phyloP scores from a whole-genome alignment of 2,797 vertebrate genomes.

The Eulemur rubriventer region DNA sequence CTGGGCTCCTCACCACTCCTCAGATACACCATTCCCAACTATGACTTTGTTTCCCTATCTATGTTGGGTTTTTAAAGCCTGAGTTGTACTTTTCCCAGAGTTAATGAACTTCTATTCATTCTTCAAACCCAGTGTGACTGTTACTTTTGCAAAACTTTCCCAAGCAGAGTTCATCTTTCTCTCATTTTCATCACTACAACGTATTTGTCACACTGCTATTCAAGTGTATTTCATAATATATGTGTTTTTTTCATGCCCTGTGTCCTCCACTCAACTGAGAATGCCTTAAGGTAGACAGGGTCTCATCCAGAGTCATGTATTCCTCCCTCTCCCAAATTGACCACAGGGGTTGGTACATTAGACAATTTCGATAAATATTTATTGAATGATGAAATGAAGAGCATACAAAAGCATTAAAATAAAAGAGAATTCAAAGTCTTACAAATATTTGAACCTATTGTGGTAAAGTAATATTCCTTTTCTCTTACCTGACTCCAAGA shows the following conservation, averaged over 20 bases:
- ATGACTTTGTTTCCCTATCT: not conserved
- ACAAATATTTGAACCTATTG: not conserved
- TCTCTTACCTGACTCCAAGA: not conserved
- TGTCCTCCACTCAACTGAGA: not conserved
- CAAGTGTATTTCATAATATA: not conserved
- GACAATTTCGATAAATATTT: not conserved
- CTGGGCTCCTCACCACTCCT: not conserved
- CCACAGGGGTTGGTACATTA: not conserved
- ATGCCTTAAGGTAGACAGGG: not conserved
- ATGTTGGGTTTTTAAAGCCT: not conserved
- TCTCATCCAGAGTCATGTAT: not conserved
- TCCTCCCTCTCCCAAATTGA: not conserved
- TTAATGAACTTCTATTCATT: not conserved
- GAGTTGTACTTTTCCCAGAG: not conserved
- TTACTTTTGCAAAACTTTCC: not conserved
- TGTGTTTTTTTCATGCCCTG: not conserved
- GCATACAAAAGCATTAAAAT: not conserved
- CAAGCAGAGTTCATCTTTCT: not conserved
- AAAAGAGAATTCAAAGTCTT: slow-evolving; percentile 26
- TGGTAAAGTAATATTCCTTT: not conserved
- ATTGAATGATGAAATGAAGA: not conserved
- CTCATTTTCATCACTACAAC: not conserved
- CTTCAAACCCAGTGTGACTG: not conserved
- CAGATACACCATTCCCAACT: not conserved
- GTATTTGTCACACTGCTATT: not conserved